Evolutionary conservation across 2,797 vertebrate genomes (phyloP).

Genomic region (Amblyraja radiata): DNA sequence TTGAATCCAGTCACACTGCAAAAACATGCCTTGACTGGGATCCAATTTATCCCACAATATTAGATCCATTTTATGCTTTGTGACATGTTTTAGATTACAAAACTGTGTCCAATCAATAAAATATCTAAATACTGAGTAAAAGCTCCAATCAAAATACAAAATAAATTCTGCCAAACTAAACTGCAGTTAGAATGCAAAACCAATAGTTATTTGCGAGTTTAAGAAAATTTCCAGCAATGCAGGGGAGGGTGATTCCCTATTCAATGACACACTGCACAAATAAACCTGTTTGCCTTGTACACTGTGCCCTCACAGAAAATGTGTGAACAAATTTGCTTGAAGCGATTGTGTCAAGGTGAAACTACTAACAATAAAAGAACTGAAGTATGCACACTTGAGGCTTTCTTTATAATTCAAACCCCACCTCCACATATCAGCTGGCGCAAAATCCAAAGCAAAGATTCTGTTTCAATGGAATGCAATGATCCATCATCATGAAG

Average conservation of each 20-base stretch:
- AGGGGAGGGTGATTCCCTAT: too few relatives aligned
- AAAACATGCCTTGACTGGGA: too few relatives aligned
- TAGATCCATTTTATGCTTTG: background rate
- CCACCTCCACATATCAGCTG: background rate
- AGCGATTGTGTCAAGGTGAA: background rate
- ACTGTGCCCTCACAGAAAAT: background rate
- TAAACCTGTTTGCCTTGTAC: too few relatives aligned
- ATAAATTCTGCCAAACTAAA: background rate
- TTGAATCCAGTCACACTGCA: too few relatives aligned
- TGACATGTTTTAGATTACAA: background rate
- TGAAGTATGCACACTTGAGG: background rate
- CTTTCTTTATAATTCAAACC: background rate
- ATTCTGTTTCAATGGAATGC: background rate
- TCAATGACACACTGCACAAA: too few relatives aligned
- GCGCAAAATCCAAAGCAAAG: background rate
- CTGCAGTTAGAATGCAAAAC: background rate
- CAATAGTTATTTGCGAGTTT: background rate
- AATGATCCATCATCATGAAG: background rate
- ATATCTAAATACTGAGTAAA: background rate
- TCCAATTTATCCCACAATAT: too few relatives aligned
- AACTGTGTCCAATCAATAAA: background rate
- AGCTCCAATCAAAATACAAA: background rate
- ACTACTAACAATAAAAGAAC: background rate
- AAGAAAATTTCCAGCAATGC: too few relatives aligned
- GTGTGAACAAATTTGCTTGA: background rate